Conservation (phyloP, 2,888 invertebrate genomes). For the Pedicia rivosa region DNA sequence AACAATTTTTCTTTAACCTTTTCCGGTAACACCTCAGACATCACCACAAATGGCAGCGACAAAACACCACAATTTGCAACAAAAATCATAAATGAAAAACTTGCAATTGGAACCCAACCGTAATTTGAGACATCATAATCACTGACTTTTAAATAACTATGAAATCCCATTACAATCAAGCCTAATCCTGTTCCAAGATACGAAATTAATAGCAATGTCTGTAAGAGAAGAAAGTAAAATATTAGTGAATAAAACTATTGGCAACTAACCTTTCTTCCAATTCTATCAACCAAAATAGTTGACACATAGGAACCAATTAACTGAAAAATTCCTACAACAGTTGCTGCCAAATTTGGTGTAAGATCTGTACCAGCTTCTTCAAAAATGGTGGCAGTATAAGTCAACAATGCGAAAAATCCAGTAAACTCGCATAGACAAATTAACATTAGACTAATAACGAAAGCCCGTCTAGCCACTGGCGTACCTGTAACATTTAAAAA, state of each 20-base stretch:
- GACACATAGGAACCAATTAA: constrained; percentile 23
- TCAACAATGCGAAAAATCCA: constrained; percentile 27
- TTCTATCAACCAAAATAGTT: constrained; percentile 23
- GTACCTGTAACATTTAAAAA: constrained; percentile 19
- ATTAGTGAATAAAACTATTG: no score
- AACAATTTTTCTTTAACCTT: constrained; percentile 14
- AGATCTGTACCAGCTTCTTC: constrained; percentile 23
- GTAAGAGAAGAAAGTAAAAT: no score
- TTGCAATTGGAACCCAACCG: constrained; percentile 24
- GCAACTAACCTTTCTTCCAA: constrained; percentile 23
- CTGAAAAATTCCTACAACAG: constrained; percentile 25
- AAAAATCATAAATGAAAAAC: constrained; percentile 26
- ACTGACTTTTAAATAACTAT: constrained; percentile 17
- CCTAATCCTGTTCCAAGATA: constrained; percentile 23
- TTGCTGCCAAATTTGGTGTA: constrained; percentile 22
- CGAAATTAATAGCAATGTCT: no score
- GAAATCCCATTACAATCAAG: constrained; percentile 19
- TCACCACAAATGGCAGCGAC: constrained; percentile 24
- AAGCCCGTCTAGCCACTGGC: constrained; percentile 19
- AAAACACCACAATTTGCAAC: constrained; percentile 23
- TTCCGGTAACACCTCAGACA: constrained; percentile 24
- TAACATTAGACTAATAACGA: constrained; percentile 21
- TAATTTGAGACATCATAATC: constrained; percentile 16
- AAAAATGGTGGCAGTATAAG: constrained; percentile 26
- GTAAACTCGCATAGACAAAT: constrained; percentile 23